Conservation (phyloP, 2,797 vertebrate species). For the Buceros bicornis region DNA sequence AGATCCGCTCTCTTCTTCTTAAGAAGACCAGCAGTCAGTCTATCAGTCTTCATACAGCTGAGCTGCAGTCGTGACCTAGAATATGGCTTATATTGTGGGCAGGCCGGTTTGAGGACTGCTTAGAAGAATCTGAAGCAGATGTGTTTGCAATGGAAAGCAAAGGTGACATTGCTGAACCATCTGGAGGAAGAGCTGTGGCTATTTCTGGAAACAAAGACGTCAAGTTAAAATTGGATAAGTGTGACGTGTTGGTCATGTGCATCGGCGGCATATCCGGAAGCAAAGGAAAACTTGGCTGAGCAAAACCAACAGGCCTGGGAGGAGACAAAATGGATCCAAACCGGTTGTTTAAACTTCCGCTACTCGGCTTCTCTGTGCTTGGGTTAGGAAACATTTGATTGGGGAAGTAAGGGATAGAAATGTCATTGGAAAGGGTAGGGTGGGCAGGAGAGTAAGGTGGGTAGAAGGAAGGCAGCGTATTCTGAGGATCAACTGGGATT, state of each 20-base stretch:
- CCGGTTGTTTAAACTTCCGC: slow-evolving; percentile 92
- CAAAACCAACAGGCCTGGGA: slow-evolving; percentile 95
- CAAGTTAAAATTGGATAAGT: slow-evolving; percentile 97
- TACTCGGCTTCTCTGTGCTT: slow-evolving; percentile 90
- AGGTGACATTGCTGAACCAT: slow-evolving; percentile 96
- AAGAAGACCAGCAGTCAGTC: slow-evolving; percentile 1
- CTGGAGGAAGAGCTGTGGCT: slow-evolving; percentile 93
- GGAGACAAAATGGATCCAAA: slow-evolving; percentile 98
- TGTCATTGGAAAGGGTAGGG: slow-evolving; percentile 94
- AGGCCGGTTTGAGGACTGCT: slow-evolving; percentile 94
- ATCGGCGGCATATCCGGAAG: slow-evolving; percentile 97
- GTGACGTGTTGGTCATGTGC: slow-evolving; percentile 94
- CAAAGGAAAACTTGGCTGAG: slow-evolving; percentile 95
- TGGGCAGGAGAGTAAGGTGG: slow-evolving; percentile 97
- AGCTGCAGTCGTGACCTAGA: slow-evolving; percentile 96
- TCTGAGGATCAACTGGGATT: slow-evolving; percentile 95
- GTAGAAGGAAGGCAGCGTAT: slow-evolving; percentile 96
- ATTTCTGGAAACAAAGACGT: slow-evolving; percentile 98
- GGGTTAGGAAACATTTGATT: slow-evolving; percentile 99
- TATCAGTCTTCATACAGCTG: slow-evolving; percentile 86
- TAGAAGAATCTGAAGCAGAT: slow-evolving; percentile 91
- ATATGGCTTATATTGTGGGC: slow-evolving; percentile 99
- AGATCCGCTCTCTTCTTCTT: not conserved
- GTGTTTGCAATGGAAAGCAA: slow-evolving; percentile 94
- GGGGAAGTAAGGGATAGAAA: slow-evolving; percentile 95